These are phyloP conservation scores for Enteromius fasciolatus DNA, from an alignment of 2,797 vertebrate species.

Conservation along the genomic window DNA sequence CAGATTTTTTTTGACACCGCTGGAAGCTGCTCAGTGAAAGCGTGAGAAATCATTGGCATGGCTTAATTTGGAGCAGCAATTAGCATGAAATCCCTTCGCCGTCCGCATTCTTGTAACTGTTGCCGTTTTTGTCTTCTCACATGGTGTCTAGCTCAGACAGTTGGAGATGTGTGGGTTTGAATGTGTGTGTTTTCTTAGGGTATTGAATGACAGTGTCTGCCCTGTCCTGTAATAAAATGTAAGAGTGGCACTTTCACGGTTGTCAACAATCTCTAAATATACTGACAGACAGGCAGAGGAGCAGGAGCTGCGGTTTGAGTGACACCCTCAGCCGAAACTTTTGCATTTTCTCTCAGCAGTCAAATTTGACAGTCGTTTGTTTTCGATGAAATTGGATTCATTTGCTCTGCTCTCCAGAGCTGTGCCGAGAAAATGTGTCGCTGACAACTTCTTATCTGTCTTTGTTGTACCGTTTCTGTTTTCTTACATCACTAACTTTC, in stretches of 20 bases:
- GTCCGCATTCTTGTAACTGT: slow-evolving; percentile 48
- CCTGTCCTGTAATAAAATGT: slow-evolving; percentile 77
- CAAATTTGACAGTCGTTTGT: slow-evolving; percentile 57
- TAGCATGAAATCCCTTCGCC: slow-evolving; percentile 58
- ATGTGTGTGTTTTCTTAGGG: slow-evolving; percentile 46
- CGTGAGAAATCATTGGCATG: slow-evolving; percentile 33
- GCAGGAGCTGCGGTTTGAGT: slow-evolving; percentile 53
- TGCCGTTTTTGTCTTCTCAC: slow-evolving; percentile 56
- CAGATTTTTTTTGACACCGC: slow-evolving; percentile 12
- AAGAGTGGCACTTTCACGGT: slow-evolving; percentile 76
- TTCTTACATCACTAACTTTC: slow-evolving; percentile 61
- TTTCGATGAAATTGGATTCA: slow-evolving; percentile 58
- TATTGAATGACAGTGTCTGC: slow-evolving; percentile 71
- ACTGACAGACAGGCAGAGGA: slow-evolving; percentile 63
- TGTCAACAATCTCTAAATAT: slow-evolving; percentile 79
- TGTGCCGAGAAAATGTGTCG: slow-evolving; percentile 44
- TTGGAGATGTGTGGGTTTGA: slow-evolving; percentile 43
- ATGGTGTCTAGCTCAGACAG: slow-evolving; percentile 51
- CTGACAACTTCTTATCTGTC: slow-evolving; percentile 60
- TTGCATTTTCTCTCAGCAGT: slow-evolving; percentile 48
- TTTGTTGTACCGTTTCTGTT: slow-evolving; percentile 44
- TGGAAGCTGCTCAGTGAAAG: slow-evolving; percentile 43
- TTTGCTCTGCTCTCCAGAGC: slow-evolving; percentile 53
- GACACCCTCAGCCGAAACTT: slow-evolving; percentile 54
- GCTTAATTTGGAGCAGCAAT: slow-evolving; percentile 54